Base-by-base conservation (phyloP, 2,888 invertebrate species). In the Petrophora chlorosata region DNA sequence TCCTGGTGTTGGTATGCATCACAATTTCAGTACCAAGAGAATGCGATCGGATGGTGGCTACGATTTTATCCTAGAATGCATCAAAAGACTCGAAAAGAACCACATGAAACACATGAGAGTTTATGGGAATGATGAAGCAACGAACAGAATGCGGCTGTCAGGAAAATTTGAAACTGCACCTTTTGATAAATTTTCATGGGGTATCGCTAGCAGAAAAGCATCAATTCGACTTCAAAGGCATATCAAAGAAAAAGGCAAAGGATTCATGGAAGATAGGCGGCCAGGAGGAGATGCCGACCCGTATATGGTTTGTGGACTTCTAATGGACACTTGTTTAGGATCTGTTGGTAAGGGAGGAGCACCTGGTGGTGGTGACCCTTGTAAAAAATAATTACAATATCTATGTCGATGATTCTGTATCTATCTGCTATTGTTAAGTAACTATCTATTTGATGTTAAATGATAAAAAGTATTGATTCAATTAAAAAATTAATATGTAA, bases 141-240 rank as follows among this genome's bases (percentile, higher is more conserved):
- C 98, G 82, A 99, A 99, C 82, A 96, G 95, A 75, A 93, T 98
- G 74, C 94, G 99, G 59, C 91, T 99, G 17, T 98, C 97, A 5
- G 99, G 99, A 39, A 93, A 92, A 73, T 98, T 97, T 82, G 99
- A 99, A 89, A 99, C 99, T 0, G 96, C 98, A 34, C 96, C 95
- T 13, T 98, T 98, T 72, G 95, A 97, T 65, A 96, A 98, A 77
- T 99, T 99, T 82, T 93, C 94, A 47, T 92, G 93, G 76, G 97
- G 96, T 30, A 95, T 98, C 4, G 98, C 98, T 38, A 97, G 97
- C 82, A 94, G 98, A 64, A 97, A 96, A 43, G 95, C 95, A 63
- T 97, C 97, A 70, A 95, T 99, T 78, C 95, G 99, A 52, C 96
- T 99, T 67, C 98, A 98, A 17, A 92, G 97, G 36, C 93, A 94